Evolutionary conservation across 1,140 invertebrate genomes (phyloP).

Genomic region (Monomorium pharaonis): DNA sequence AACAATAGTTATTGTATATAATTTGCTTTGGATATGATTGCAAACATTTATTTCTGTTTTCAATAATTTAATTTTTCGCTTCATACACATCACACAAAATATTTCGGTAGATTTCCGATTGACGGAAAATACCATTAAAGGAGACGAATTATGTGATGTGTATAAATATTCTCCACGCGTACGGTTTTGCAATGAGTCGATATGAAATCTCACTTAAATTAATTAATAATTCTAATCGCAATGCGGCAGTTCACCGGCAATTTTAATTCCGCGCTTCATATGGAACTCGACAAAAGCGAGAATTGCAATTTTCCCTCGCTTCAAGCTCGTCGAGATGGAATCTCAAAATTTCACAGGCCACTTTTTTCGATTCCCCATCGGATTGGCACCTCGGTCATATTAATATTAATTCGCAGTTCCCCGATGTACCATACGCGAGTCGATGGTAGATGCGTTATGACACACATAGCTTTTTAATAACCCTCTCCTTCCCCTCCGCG

Average conservation of each 20-base stretch:
- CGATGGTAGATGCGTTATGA: neutral
- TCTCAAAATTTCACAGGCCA: conserved; percentile 6
- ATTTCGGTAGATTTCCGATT: neutral
- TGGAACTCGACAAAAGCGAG: conserved; percentile 29
- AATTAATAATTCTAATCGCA: conserved; percentile 38
- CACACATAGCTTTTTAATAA: conserved; percentile 56
- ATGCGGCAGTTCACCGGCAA: neutral
- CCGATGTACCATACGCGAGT: neutral
- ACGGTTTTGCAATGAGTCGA: neutral
- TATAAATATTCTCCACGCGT: neutral
- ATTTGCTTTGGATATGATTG: neutral
- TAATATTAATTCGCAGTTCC: conserved; percentile 51
- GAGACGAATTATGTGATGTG: neutral
- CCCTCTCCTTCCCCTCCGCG: neutral
- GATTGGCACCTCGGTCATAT: neutral
- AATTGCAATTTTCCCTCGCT: conserved; percentile 40
- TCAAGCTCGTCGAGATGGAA: neutral
- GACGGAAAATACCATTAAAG: neutral
- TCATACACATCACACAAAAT: neutral
- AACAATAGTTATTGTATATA: too few relatives aligned
- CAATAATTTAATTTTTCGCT: neutral
- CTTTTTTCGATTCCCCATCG: conserved; percentile 22
- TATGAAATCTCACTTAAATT: neutral
- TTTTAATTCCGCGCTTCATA: conserved; percentile 28
- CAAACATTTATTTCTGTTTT: neutral